These are phyloP conservation scores for Gallinago paraguaiae DNA, from an alignment of 2,113 vertebrate species.

Conservation along the genomic window DNA sequence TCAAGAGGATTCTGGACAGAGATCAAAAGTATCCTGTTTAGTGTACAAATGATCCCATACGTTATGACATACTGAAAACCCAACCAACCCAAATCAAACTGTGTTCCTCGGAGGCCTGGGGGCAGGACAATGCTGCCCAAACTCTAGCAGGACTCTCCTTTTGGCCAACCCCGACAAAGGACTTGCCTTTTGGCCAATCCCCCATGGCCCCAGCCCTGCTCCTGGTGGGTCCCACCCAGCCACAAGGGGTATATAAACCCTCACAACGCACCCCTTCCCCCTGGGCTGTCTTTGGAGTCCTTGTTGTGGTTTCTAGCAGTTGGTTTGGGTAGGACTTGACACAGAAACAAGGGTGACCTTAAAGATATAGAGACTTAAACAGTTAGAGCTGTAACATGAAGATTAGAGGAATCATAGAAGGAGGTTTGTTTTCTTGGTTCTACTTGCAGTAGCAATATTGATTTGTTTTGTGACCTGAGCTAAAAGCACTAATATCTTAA, in stretches of 20 bases:
- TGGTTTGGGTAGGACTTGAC: neutral
- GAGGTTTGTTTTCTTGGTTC: neutral
- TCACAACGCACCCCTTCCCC: neutral
- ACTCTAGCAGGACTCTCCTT: neutral
- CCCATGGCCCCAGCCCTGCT: accelerated
- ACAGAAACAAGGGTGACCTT: neutral
- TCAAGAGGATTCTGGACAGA: neutral
- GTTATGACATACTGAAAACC: neutral
- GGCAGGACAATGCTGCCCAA: neutral
- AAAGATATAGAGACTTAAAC: neutral
- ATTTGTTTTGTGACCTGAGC: neutral
- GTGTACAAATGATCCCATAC: accelerated
- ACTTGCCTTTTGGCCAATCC: neutral
- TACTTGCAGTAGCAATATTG: neutral
- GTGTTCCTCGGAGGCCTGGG: neutral
- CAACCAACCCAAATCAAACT: neutral
- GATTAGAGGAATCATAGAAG: neutral
- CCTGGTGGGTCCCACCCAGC: neutral
- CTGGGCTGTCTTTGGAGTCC: accelerated
- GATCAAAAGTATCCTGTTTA: neutral
- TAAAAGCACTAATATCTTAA: slow-evolving; percentile 10
- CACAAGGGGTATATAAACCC: neutral
- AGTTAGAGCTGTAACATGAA: neutral
- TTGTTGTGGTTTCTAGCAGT: neutral
- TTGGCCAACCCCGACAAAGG: neutral